Conservation (phyloP, 2,797 vertebrate species). For the Crax fasciolata region DNA sequence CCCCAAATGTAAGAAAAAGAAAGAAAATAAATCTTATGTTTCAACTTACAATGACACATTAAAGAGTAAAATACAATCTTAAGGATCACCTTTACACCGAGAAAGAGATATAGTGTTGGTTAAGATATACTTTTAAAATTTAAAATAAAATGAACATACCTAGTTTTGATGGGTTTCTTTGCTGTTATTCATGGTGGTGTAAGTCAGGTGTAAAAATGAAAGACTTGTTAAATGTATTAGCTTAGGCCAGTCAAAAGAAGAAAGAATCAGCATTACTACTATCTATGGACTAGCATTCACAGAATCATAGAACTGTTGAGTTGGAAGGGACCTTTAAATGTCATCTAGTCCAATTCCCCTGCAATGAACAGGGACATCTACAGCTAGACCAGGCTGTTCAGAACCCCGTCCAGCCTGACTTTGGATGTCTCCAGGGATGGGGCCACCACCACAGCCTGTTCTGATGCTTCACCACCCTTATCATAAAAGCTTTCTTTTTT, state of each 20-base stretch:
- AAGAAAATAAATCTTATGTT: not conserved
- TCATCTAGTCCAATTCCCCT: no score
- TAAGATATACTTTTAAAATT: not conserved
- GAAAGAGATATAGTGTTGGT: not conserved
- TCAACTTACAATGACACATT: not conserved
- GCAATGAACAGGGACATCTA: no score
- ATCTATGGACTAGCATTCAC: not conserved
- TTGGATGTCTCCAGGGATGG: no score
- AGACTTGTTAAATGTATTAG: not conserved
- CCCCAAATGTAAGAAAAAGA: not conserved
- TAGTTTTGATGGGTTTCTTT: not conserved
- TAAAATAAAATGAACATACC: not conserved
- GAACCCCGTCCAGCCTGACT: no score
- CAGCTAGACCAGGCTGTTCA: no score
- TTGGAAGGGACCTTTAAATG: no score
- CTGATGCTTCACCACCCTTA: no score
- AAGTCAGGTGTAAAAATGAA: not conserved
- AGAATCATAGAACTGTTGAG: no score
- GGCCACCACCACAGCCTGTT: no score
- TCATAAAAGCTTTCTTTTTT: no score
- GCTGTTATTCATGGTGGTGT: not conserved
- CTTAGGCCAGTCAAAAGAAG: not conserved
- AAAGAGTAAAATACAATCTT: not conserved
- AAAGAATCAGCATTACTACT: not conserved
- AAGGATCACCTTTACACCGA: not conserved